Evolutionary conservation across 2,113 vertebrate genomes (phyloP).

Genomic region (Ailuropoda melanoleuca): DNA sequence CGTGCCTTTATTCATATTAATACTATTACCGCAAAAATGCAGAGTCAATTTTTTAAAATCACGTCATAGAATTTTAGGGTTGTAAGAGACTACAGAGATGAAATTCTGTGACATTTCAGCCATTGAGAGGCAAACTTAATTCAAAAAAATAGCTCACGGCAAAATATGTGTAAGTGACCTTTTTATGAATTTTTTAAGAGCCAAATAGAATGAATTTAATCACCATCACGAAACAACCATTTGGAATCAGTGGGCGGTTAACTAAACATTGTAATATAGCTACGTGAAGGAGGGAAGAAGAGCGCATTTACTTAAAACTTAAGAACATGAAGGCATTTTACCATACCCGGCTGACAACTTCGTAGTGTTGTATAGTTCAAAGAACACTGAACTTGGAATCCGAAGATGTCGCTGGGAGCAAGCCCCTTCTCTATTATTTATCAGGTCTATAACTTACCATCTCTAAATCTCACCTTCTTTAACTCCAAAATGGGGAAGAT

Average conservation of each 20-base stretch:
- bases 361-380: neutral
- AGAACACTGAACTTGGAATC: neutral
- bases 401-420: neutral
- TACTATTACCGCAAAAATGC: neutral
- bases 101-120: neutral
- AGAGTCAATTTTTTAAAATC: neutral
- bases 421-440: slow-evolving; percentile 48
- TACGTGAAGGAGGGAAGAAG: neutral
- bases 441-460: neutral
- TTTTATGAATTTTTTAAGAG: neutral
- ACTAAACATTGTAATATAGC: neutral
- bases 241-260: slow-evolving; percentile 29
- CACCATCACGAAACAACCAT: neutral
- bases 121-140: neutral
- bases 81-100: neutral
- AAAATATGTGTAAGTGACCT: slow-evolving; percentile 28
- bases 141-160: neutral
- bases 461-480: slow-evolving; percentile 32
- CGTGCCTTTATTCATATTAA: neutral
- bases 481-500: neutral
- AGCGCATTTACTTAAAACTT: slow-evolving; percentile 3
- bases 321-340: neutral
- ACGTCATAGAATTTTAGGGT: neutral
- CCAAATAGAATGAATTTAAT: neutral
- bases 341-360: neutral